Conservation (phyloP, 2,113 vertebrate species). For the Dolichotis patagonum region DNA sequence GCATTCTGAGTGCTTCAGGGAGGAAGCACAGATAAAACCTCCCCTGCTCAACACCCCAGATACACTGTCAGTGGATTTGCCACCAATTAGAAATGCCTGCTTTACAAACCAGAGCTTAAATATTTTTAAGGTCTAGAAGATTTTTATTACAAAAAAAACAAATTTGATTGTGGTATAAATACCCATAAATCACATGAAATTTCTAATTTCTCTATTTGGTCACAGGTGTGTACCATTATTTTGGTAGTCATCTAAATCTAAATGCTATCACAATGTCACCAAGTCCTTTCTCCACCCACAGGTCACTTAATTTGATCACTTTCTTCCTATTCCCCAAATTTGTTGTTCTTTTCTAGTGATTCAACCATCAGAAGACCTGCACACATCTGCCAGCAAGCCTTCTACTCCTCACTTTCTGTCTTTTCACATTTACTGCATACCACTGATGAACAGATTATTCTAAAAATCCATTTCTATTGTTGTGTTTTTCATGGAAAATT, state of each 20-base stretch:
- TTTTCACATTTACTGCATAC: neutral
- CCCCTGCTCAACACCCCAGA: fast-evolving
- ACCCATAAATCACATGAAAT: neutral
- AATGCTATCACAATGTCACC: neutral
- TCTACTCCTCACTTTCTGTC: neutral
- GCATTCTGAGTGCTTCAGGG: slow-evolving; percentile 44
- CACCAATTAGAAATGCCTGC: neutral
- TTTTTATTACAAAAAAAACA: neutral
- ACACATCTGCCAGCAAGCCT: neutral
- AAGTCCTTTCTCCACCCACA: fast-evolving
- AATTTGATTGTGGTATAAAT: neutral
- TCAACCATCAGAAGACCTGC: neutral
- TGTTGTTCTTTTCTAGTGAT: neutral
- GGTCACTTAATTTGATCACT: neutral
- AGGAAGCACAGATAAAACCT: neutral
- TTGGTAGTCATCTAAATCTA: neutral
- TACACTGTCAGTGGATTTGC: neutral
- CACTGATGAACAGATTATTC: neutral
- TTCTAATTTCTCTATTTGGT: neutral
- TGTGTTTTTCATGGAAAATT: neutral
- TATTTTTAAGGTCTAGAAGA: neutral
- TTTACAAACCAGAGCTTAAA: neutral
- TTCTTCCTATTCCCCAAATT: neutral
- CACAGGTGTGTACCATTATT: neutral
- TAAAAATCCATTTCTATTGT: neutral